These are phyloP conservation scores for Sycophila texana DNA, from an alignment of 2,888 invertebrate species.

Conservation along the genomic window DNA sequence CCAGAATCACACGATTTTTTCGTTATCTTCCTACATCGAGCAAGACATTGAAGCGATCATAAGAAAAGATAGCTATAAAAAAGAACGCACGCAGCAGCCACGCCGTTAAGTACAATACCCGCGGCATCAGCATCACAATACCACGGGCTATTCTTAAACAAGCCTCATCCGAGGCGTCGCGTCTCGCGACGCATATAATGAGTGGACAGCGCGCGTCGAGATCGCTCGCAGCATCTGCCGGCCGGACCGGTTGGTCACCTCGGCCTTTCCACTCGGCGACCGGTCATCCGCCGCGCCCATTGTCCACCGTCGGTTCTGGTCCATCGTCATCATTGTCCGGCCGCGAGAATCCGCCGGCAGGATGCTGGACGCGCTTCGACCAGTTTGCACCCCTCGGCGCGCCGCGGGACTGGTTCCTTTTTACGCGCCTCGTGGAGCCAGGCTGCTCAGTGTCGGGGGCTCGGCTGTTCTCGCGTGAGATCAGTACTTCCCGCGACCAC, in stretches of 20 bases:
- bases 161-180: too few relatives aligned
- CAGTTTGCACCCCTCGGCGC: conserved; percentile 48
- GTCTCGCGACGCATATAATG: too few relatives aligned
- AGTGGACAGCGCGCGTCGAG: neutral
- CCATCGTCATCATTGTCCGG: conserved; percentile 65
- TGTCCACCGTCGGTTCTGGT: conserved; percentile 38
- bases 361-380: conserved; percentile 51
- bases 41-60: too few relatives aligned
- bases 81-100: too few relatives aligned
- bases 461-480: neutral
- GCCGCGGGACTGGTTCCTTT: conserved; percentile 63
- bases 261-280: conserved; percentile 66
- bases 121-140: neutral
- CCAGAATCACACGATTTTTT: too few relatives aligned
- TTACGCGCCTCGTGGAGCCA: conserved; percentile 3
- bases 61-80: too few relatives aligned
- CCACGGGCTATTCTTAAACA: too few relatives aligned
- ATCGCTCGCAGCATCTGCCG: conserved; percentile 69
- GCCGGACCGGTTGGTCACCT: conserved; percentile 72
- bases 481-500: conserved; percentile 36
- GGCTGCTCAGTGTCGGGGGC: neutral
- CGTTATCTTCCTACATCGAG: too few relatives aligned
- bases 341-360: conserved; percentile 38
- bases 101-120: neutral
- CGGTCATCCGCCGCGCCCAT: conserved; percentile 61